phyloP scores from a whole-genome alignment of 1,140 invertebrate species.

The Drosophila arizonae region DNA sequence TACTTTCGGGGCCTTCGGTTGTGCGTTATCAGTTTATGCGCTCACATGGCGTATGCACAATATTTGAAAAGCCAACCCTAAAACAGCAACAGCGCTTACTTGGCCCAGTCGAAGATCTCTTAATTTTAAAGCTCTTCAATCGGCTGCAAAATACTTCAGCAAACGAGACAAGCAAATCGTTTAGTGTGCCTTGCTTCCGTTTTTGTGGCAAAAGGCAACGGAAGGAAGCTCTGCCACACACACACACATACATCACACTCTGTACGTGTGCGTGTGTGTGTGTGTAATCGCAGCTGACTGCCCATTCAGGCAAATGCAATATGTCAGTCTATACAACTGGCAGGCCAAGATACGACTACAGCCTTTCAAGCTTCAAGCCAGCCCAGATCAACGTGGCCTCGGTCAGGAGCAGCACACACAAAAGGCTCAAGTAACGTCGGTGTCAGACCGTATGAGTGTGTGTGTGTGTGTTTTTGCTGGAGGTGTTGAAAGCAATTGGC shows the following conservation, averaged over 20 bases:
- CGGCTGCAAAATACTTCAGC: constrained; percentile 63
- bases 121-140: constrained; percentile 65
- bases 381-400: constrained; percentile 38
- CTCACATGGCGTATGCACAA: constrained; percentile 36
- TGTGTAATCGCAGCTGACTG: constrained; percentile 74
- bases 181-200: constrained; percentile 73
- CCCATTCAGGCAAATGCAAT: constrained; percentile 75
- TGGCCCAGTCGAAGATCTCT: constrained; percentile 51
- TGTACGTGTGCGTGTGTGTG: constrained; percentile 43
- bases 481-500: constrained; percentile 79
- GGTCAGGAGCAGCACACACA: constrained; percentile 17
- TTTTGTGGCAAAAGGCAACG: constrained; percentile 61
- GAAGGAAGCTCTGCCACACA: constrained; percentile 59
- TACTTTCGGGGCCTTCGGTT: neutral
- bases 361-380: constrained; percentile 48
- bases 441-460: neutral
- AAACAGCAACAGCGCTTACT: neutral
- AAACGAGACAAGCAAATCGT: constrained; percentile 78
- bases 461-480: constrained; percentile 21
- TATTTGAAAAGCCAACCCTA: constrained; percentile 35
- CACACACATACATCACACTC: neutral
- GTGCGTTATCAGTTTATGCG: constrained; percentile 21
- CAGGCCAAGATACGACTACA: constrained; percentile 59
- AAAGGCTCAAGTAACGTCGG: constrained; percentile 24
- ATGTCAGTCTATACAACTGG: constrained; percentile 62